These are phyloP conservation scores for Catharus fuscescens DNA, from an alignment of 2,113 vertebrate genomes.

Conservation along the genomic window DNA sequence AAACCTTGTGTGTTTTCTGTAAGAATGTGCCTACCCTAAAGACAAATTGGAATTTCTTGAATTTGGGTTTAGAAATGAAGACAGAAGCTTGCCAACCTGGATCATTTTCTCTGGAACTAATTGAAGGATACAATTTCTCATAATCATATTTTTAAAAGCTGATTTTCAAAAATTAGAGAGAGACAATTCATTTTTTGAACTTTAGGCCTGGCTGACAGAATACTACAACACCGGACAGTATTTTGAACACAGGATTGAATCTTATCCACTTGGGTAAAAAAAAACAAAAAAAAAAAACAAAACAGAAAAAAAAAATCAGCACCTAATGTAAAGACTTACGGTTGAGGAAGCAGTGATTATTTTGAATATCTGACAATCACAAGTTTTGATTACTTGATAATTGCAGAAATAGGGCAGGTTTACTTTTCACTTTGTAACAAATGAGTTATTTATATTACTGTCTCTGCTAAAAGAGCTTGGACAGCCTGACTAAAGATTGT, in stretches of 20 bases:
- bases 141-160: neutral
- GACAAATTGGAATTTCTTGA: neutral
- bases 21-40: neutral
- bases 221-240: neutral
- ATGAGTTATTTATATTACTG: neutral
- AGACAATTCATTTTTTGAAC: neutral
- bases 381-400: neutral
- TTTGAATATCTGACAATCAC: neutral
- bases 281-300: neutral
- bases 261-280: neutral
- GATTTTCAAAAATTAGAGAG: neutral
- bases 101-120: slow-evolving; percentile 8
- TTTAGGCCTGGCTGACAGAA: neutral
- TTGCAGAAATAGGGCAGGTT: neutral
- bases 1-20: neutral
- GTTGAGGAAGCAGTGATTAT: neutral
- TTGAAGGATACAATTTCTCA: neutral
- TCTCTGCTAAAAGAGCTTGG: neutral
- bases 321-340: neutral
- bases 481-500: neutral
- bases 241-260: neutral
- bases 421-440: neutral
- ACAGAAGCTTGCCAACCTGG: neutral
- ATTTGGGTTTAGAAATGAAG: neutral
- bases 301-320: neutral